Conservation (phyloP, 2,888 invertebrate genomes). For the Callimorpha dominula region DNA sequence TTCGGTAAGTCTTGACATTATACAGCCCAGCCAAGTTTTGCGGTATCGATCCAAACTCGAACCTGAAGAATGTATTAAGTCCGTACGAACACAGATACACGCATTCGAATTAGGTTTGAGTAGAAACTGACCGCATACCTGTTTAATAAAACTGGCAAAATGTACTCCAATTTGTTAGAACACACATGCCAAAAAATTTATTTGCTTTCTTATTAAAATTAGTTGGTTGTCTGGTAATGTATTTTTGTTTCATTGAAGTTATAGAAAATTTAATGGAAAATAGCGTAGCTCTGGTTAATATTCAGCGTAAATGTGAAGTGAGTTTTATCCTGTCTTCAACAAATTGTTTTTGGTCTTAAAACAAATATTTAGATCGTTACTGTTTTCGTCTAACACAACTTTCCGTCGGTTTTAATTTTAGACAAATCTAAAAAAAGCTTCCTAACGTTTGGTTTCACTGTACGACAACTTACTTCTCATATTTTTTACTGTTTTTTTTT, state of each 20-base stretch:
- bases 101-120: slow-evolving; percentile 27
- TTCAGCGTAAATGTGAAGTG: slow-evolving; percentile 7
- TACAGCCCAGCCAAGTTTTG: slow-evolving; percentile 25
- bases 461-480: slow-evolving; percentile 44
- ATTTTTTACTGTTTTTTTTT: slow-evolving; percentile 10
- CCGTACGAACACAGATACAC: slow-evolving; percentile 17
- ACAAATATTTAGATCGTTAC: slow-evolving; percentile 13
- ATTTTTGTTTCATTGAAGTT: slow-evolving; percentile 28
- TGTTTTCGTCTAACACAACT: slow-evolving; percentile 11
- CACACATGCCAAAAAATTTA: slow-evolving; percentile 27
- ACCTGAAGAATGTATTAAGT: slow-evolving; percentile 18
- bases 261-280: slow-evolving; percentile 29
- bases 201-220: slow-evolving; percentile 26
- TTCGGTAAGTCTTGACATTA: slow-evolving; percentile 23
- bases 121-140: slow-evolving; percentile 24
- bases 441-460: background rate
- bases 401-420: slow-evolving; percentile 15
- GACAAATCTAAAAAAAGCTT: slow-evolving; percentile 12
- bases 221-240: slow-evolving; percentile 21
- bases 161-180: slow-evolving; percentile 25
- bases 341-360: slow-evolving; percentile 3
- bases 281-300: slow-evolving; percentile 16
- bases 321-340: slow-evolving; percentile 13
- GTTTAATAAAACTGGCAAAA: slow-evolving; percentile 29
- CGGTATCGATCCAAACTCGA: background rate